A percentile compares a stretch with the other conserved stretches of the same genome.
Conservation (phyloP, 2,797 vertebrate species). For the Eulemur rubriventer region DNA sequence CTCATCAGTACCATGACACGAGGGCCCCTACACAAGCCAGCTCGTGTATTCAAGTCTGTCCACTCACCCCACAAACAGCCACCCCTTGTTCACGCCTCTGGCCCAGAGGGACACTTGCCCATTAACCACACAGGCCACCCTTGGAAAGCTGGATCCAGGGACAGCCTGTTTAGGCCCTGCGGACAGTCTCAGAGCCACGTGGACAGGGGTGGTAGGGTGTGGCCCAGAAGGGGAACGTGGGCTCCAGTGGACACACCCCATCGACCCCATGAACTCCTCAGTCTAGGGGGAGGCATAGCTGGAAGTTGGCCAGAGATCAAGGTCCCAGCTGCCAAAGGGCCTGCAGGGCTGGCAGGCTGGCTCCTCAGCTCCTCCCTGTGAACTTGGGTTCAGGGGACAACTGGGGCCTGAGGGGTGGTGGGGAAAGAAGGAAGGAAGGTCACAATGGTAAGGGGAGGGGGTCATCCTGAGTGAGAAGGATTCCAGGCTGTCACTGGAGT, state of each 20-base stretch:
- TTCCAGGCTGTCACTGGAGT: background rate
- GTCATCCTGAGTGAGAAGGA: background rate
- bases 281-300: background rate
- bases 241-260: background rate
- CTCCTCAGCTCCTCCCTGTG: background rate
- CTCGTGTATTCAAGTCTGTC: background rate
- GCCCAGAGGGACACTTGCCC: background rate
- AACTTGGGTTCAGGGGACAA: background rate
- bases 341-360: background rate
- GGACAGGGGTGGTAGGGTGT: background rate
- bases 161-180: background rate
- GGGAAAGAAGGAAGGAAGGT: background rate
- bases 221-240: background rate
- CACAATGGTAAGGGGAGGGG: background rate
- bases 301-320: background rate
- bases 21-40: background rate
- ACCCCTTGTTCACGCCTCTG: background rate
- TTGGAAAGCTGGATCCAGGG: background rate
- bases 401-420: background rate
- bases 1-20: background rate
- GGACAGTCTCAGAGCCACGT: background rate
- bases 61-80: background rate
- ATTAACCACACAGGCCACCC: background rate
- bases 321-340: background rate
- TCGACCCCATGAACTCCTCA: background rate